phyloP scores from a whole-genome alignment of 2,888 invertebrate species.

The Polia nebulosa region DNA sequence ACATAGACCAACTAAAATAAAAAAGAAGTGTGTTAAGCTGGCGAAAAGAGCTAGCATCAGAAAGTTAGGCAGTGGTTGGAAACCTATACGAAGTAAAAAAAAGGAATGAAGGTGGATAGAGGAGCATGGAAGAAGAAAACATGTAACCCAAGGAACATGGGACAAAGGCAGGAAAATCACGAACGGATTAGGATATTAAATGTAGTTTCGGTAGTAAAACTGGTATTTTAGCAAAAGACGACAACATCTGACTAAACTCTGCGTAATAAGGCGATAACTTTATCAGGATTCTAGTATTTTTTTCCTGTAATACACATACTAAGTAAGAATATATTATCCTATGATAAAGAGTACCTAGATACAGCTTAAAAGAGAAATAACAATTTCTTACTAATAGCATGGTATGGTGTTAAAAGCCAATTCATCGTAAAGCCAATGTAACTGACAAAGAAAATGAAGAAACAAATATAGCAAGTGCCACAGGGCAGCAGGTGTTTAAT shows the following conservation, averaged over 20 bases:
- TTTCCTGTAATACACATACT: not conserved
- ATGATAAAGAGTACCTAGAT: not conserved
- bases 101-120: not conserved
- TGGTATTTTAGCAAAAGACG: not conserved
- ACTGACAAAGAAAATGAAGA: constrained; percentile 4
- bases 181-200: not conserved
- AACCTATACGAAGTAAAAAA: not conserved
- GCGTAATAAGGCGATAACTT: not conserved
- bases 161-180: not conserved
- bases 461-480: not conserved
- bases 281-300: not conserved
- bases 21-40: not conserved
- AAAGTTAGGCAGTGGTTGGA: not conserved
- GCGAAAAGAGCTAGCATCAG: not conserved
- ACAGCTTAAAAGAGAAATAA: not conserved
- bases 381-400: not conserved
- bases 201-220: not conserved
- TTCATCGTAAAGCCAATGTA: not conserved
- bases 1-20: too few relatives aligned
- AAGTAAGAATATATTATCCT: not conserved
- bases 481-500: constrained; percentile 35
- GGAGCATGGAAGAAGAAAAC: not conserved
- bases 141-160: not conserved
- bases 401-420: not conserved
- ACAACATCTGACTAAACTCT: not conserved